Evolutionary conservation across 2,888 invertebrate species (phyloP).

Genomic region (Agelastica alni): DNA sequence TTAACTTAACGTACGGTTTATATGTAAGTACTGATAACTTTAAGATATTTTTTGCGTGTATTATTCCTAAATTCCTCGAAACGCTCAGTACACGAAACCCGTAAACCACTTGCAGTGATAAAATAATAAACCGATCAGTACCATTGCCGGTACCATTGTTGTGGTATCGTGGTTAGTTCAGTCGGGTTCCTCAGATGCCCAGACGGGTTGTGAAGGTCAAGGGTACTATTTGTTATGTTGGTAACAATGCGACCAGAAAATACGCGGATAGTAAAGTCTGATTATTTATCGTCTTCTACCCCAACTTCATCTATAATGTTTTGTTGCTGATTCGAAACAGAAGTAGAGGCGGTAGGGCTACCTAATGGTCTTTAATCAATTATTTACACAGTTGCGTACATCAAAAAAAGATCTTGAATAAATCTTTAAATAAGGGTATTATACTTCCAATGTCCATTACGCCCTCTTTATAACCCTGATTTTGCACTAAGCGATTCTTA

Average conservation of each 20-base stretch:
- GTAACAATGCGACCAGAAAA: slow-evolving; percentile 43
- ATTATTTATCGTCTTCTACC: slow-evolving; percentile 40
- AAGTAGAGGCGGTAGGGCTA: too few species aligned
- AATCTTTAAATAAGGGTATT: too few species aligned
- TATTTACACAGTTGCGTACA: too few species aligned
- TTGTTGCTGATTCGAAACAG: not conserved
- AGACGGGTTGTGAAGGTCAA: slow-evolving; percentile 44
- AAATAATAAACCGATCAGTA: slow-evolving; percentile 32
- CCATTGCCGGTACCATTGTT: slow-evolving; percentile 30
- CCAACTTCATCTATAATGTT: slow-evolving; percentile 33
- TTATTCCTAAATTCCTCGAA: slow-evolving; percentile 3
- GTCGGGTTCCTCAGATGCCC: slow-evolving; percentile 38
- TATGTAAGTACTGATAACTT: too few species aligned
- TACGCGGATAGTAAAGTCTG: slow-evolving; percentile 36
- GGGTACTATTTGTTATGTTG: slow-evolving; percentile 43
- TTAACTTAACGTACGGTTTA: too few species aligned
- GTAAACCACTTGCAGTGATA: slow-evolving; percentile 26
- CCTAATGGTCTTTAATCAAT: too few species aligned
- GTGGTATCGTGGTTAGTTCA: slow-evolving; percentile 26
- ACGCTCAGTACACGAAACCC: slow-evolving; percentile 8
- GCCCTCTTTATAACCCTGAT: too few species aligned
- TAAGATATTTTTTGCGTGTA: too few species aligned
- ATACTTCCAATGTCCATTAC: too few species aligned
- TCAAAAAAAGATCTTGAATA: too few species aligned
- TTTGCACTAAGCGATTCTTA: too few species aligned